A percentile compares a stretch with the other conserved stretches of the same genome.
Evolutionary conservation across 2,797 vertebrate species (phyloP).

Genomic region (Diplodus puntazzo): DNA sequence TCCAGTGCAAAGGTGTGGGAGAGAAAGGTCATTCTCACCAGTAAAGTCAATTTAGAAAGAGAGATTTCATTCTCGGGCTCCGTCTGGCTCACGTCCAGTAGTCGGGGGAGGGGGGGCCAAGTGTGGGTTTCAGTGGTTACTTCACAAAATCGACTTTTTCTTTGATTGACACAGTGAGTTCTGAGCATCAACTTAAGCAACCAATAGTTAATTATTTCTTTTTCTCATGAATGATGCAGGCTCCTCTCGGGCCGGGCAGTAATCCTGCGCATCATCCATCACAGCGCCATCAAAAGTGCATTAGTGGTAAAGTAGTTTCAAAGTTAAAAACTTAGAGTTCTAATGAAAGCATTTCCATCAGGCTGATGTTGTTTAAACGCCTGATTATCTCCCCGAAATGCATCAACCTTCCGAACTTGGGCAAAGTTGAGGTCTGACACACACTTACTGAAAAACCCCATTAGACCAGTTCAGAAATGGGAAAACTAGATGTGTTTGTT

Average conservation of each 20-base stretch:
- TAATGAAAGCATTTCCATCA: slow-evolving; percentile 35
- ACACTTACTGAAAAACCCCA: not conserved
- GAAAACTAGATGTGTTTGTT: not conserved
- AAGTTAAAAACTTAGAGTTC: slow-evolving; percentile 34
- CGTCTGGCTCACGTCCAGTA: slow-evolving; percentile 59
- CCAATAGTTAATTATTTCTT: not conserved
- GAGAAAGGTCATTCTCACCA: slow-evolving; percentile 70
- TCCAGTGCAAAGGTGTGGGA: slow-evolving; percentile 53
- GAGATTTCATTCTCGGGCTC: slow-evolving; percentile 56
- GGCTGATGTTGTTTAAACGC: slow-evolving; percentile 16
- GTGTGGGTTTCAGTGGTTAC: slow-evolving; percentile 39
- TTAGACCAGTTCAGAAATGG: slow-evolving; percentile 32
- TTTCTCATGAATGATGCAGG: slow-evolving; percentile 24
- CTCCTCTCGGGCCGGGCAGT: slow-evolving; percentile 20
- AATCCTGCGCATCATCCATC: slow-evolving; percentile 50
- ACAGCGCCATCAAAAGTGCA: slow-evolving; percentile 47
- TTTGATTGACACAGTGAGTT: slow-evolving; percentile 30
- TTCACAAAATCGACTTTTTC: not conserved
- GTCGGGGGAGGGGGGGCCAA: slow-evolving; percentile 56
- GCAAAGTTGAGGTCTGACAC: slow-evolving; percentile 24
- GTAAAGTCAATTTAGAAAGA: slow-evolving; percentile 74
- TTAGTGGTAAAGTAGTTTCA: slow-evolving; percentile 35
- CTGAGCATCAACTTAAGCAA: slow-evolving; percentile 1
- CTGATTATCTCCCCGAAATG: slow-evolving; percentile 27
- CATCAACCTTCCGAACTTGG: slow-evolving; percentile 8